phyloP scores from a whole-genome alignment of 2,888 invertebrate species.

The Myopa tessellatipennis region DNA sequence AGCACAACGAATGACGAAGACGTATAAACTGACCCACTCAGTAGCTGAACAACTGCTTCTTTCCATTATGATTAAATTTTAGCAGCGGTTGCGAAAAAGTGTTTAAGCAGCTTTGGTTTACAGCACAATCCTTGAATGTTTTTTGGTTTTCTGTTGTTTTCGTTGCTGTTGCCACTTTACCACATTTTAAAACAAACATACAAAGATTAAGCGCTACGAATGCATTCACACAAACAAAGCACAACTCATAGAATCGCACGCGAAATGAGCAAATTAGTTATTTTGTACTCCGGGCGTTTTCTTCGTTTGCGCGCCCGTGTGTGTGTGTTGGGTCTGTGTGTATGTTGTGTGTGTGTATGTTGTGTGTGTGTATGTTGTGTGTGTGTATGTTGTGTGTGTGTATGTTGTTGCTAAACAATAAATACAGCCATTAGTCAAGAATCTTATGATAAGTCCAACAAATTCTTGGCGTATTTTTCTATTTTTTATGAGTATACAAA shows the following conservation, averaged over 20 bases:
- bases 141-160: no score
- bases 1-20: no score
- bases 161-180: neutral
- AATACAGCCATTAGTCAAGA: no score
- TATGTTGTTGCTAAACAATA: neutral
- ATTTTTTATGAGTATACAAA: no score
- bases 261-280: constrained; percentile 9
- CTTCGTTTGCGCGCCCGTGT: neutral
- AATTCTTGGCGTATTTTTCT: no score
- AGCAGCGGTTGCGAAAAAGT: neutral
- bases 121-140: neutral
- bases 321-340: neutral
- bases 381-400: neutral
- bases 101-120: neutral
- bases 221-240: no score
- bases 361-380: neutral
- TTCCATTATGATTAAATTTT: no score
- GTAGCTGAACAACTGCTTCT: no score
- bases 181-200: no score
- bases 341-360: neutral
- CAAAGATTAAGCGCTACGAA: no score
- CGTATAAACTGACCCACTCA: no score
- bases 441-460: no score
- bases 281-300: neutral
- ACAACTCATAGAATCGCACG: neutral